Percentiles rank a stretch among this genome's conserved stretches.
Evolutionary conservation across 30 jellyfish, hydroid and myxozoan genomes (phyloP).

Genomic region (Turritopsis dohrnii): DNA sequence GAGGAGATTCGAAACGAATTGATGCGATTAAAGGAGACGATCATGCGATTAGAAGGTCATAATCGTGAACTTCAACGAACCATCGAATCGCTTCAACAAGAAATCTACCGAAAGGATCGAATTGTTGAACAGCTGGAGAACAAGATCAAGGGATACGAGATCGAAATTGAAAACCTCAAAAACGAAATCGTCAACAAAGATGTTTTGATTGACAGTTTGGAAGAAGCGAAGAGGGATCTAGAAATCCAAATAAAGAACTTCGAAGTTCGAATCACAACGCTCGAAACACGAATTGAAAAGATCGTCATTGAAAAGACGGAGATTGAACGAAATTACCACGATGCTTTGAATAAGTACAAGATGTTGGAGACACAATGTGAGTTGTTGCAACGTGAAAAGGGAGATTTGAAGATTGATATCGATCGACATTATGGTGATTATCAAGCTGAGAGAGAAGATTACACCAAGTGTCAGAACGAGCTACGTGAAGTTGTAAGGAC

Average conservation of each 20-base stretch:
- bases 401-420: slow-evolving; percentile 59
- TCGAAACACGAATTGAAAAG: slow-evolving; percentile 82
- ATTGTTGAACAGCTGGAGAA: slow-evolving; percentile 63
- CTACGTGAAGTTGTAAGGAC: slow-evolving; percentile 55
- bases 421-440: slow-evolving; percentile 62
- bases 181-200: slow-evolving; percentile 70
- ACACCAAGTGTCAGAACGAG: slow-evolving; percentile 45
- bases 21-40: slow-evolving; percentile 68
- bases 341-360: slow-evolving; percentile 41
- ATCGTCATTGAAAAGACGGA: slow-evolving; percentile 56
- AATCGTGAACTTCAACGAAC: slow-evolving; percentile 70
- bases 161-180: slow-evolving; percentile 76
- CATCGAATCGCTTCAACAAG: slow-evolving; percentile 77
- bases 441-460: slow-evolving; percentile 65
- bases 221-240: slow-evolving; percentile 71
- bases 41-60: slow-evolving; percentile 80
- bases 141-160: slow-evolving; percentile 45
- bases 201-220: slow-evolving; percentile 75
- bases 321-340: slow-evolving; percentile 69
- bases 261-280: slow-evolving; percentile 42
- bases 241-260: slow-evolving; percentile 51
- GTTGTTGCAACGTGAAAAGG: slow-evolving; percentile 55
- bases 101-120: slow-evolving; percentile 80
- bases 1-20: slow-evolving; percentile 69
- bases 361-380: slow-evolving; percentile 69